phyloP scores from a whole-genome alignment of 1,140 invertebrate genomes.

The Chrysomallon squamiferum region DNA sequence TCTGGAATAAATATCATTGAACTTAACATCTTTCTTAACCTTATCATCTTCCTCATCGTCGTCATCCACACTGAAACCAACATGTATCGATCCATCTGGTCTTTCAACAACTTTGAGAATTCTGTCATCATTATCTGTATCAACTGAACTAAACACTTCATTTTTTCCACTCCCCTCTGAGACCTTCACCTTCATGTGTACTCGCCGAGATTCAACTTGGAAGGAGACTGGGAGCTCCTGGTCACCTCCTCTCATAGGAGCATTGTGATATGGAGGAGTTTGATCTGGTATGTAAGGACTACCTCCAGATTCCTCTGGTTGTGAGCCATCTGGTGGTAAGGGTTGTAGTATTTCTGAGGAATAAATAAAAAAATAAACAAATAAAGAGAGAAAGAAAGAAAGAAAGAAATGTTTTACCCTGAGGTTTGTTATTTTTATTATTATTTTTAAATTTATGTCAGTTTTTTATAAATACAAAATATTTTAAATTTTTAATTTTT shows the following conservation, averaged over 20 bases:
- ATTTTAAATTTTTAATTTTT: no score
- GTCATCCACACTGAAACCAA: constrained; percentile 38
- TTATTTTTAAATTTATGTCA: no score
- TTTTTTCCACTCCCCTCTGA: constrained; percentile 8
- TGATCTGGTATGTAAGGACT: background rate
- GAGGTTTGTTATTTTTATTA: no score
- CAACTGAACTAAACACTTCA: constrained; percentile 13
- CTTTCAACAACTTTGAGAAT: constrained; percentile 33
- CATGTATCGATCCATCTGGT: constrained; percentile 45
- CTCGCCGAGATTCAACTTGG: constrained; percentile 1
- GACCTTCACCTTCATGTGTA: constrained; percentile 15
- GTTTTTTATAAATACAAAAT: no score
- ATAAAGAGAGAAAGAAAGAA: no score
- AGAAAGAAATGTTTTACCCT: no score
- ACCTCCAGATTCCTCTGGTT: no score
- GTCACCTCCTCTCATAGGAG: background rate
- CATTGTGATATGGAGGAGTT: background rate
- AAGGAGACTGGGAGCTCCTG: background rate
- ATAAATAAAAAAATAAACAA: no score
- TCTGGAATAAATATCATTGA: constrained; percentile 52
- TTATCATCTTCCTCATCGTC: constrained; percentile 9
- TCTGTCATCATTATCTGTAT: constrained; percentile 16
- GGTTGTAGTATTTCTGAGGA: no score
- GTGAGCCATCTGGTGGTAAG: no score
- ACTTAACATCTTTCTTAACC: constrained; percentile 38